Base-by-base conservation (phyloP, 1,140 invertebrate species). In the Tigriopus japonicus region DNA sequence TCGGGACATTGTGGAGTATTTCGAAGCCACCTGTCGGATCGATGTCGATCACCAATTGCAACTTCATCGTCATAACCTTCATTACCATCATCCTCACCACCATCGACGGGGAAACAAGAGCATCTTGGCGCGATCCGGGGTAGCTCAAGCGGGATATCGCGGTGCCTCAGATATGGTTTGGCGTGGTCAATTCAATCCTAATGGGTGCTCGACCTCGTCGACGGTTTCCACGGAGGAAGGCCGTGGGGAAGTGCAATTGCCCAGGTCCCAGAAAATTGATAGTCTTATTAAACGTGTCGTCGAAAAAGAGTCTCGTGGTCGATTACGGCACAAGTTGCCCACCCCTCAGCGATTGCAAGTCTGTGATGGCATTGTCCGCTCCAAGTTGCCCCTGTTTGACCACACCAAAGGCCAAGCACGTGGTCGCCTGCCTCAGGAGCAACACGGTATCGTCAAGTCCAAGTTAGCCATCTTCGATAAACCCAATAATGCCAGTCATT, bases 1-100 rank as follows among this genome's bases (percentile, higher is more conserved):
- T 53, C 82, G 83, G 43, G 84, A 84, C 66, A 87, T 88, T 62
- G 86, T 89, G 12, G 85, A 89, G 64, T 89, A 88, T 69, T 88
- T 89, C 68, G 86, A 89, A 70, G 74, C 81, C 14, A 86, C 63
- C 17, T 64, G 62, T 56, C 61, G 64, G 15, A 49, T 52, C 24
- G 24, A n/a, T 14, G 52, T n/a, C 7, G 14, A 15, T n/a, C 28
- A 35, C 28, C 28, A 35, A 5, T 35, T 35, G 28, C 28, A 35
- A 35, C 28, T 35, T 35, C 28, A 9, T 35, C 28, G 28, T 9
- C 28, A 35, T 35, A 35, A 35, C 28, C 28, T 35, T 9, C 28
- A 35, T 35, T 6, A 21, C 6, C 45, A 15, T 6, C 45, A 21
- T 6, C n/a, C 2, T 21, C 21, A 5, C n/a, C 45, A 49, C 10